Conservation (phyloP, 2,113 vertebrate genomes). For the Penelope pileata region DNA sequence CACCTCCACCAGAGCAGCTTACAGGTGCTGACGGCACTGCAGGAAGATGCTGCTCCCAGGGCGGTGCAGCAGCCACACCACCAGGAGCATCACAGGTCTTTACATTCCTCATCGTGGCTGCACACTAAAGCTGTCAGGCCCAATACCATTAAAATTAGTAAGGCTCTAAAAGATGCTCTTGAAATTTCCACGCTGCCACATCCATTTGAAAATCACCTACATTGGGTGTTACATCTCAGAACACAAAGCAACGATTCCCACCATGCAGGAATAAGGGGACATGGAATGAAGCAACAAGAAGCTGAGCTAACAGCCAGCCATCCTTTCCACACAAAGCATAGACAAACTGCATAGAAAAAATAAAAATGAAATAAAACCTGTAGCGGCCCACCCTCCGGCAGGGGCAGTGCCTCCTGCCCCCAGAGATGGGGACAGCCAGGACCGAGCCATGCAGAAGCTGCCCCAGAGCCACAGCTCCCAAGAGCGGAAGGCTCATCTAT, state of each 20-base stretch:
- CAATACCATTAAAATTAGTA: background rate
- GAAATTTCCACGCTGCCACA: background rate
- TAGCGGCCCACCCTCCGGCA: background rate
- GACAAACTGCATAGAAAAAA: background rate
- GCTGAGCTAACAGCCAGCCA: background rate
- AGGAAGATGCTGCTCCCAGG: background rate
- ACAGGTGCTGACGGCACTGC: background rate
- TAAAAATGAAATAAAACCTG: background rate
- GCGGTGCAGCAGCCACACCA: background rate
- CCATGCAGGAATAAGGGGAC: no score
- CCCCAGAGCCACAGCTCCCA: no score
- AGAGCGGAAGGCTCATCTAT: no score
- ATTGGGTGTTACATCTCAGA: background rate
- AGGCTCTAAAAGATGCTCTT: background rate
- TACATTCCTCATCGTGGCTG: background rate
- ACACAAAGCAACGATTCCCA: background rate
- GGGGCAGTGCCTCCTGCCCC: no score
- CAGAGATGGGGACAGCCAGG: no score
- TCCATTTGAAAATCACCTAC: background rate
- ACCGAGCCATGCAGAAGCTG: fast-evolving
- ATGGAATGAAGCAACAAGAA: no score
- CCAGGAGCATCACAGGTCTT: background rate
- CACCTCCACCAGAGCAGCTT: background rate
- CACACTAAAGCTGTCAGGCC: background rate
- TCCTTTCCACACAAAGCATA: background rate